Evolutionary conservation across 2,797 vertebrate species (phyloP).

Genomic region (Heliangelus exortis): DNA sequence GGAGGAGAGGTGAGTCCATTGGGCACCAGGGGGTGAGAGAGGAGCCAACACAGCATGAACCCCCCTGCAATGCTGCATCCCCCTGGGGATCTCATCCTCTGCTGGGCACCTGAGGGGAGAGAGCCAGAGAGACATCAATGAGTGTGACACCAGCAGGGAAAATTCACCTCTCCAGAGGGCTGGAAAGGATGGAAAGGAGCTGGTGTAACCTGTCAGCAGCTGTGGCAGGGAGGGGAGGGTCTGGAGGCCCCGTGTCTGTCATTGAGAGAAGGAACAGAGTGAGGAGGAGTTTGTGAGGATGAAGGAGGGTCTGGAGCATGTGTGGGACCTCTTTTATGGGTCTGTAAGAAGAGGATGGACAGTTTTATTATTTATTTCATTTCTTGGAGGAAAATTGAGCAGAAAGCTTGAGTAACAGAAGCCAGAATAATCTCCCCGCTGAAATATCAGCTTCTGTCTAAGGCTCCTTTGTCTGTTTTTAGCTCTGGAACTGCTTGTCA

Average conservation of each 20-base stretch:
- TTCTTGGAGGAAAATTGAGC: not conserved
- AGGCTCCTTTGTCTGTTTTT: not conserved
- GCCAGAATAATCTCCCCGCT: not conserved
- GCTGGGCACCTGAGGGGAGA: not conserved
- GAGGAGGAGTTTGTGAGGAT: not conserved
- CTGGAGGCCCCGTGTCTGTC: fast-evolving
- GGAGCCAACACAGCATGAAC: not conserved
- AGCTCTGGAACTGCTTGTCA: not conserved
- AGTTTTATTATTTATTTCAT: not conserved
- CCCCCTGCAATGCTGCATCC: fast-evolving
- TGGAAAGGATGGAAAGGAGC: not conserved
- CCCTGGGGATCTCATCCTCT: not conserved
- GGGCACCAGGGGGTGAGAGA: fast-evolving
- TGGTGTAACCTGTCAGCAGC: not conserved
- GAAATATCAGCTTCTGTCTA: constrained; percentile 15
- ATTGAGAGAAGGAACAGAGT: not conserved
- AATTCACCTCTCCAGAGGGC: not conserved
- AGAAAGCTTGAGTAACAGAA: not conserved
- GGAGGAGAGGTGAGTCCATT: not conserved
- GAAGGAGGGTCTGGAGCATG: not conserved
- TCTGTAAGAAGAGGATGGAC: not conserved
- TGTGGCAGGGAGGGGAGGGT: not conserved
- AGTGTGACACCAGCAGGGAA: not conserved
- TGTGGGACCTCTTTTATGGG: not conserved
- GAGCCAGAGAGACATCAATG: not conserved